Evolutionary conservation across 2,888 invertebrate species (phyloP).

Genomic region (Sepioteuthis lessoniana): DNA sequence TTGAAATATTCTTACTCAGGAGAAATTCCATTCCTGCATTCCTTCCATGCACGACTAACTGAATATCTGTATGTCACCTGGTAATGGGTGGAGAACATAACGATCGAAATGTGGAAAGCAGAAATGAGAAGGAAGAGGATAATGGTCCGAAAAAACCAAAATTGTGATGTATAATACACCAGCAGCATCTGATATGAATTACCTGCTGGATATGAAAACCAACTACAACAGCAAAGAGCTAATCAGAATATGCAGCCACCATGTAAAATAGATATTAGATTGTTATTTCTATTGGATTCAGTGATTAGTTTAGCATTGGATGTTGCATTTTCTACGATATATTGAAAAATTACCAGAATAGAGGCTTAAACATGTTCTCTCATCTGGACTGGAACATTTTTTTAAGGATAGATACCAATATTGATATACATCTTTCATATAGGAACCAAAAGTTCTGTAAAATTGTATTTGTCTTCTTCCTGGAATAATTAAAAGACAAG

Average conservation of each 20-base stretch:
- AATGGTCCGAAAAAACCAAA: background rate
- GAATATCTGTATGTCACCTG: background rate
- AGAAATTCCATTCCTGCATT: background rate
- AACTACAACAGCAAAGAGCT: background rate
- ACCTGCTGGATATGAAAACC: background rate
- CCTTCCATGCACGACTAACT: background rate
- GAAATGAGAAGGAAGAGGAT: background rate
- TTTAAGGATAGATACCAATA: background rate
- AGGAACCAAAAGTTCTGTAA: background rate
- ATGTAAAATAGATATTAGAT: background rate
- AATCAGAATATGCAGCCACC: background rate
- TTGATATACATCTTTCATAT: background rate
- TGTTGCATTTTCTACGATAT: background rate
- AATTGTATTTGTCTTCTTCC: background rate
- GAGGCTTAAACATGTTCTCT: background rate
- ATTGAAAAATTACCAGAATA: background rate
- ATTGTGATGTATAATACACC: background rate
- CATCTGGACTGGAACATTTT: background rate
- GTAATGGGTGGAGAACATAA: background rate
- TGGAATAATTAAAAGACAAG: background rate
- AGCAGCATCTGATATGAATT: background rate
- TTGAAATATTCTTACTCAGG: background rate
- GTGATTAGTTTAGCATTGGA: background rate
- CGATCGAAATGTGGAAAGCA: background rate
- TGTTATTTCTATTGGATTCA: background rate